phyloP scores from a whole-genome alignment of 2,797 vertebrate species.

The Pampus argenteus region DNA sequence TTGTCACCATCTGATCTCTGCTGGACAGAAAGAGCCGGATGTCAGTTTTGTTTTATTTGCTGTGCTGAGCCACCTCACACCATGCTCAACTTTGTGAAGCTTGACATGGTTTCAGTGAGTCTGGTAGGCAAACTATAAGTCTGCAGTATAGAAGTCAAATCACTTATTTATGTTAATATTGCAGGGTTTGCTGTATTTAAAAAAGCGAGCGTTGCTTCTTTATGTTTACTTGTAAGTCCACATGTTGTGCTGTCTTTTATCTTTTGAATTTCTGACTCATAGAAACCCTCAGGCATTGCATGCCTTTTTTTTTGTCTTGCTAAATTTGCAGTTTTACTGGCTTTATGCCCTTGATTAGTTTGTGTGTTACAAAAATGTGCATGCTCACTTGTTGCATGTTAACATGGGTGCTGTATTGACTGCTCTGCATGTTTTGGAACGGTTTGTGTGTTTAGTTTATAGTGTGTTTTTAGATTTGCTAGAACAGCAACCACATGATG shows the following conservation, averaged over 20 bases:
- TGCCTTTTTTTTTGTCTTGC: conserved; percentile 1
- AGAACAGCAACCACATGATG: too few relatives aligned
- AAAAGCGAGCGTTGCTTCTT: background rate
- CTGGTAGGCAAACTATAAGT: background rate
- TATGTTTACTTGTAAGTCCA: background rate
- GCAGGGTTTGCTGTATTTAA: background rate
- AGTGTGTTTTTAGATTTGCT: too few relatives aligned
- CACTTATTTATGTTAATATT: conserved; percentile 8
- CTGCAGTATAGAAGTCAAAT: background rate
- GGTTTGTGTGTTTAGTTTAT: too few relatives aligned
- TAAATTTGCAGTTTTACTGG: background rate
- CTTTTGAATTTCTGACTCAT: conserved; percentile 13
- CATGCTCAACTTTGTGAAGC: background rate
- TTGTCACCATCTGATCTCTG: conserved; percentile 63
- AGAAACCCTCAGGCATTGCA: too few relatives aligned
- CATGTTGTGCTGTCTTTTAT: background rate
- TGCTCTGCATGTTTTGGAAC: background rate
- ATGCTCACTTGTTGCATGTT: background rate
- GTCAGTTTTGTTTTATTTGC: conserved; percentile 26
- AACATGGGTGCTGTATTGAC: background rate
- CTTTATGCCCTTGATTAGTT: background rate
- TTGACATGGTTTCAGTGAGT: background rate
- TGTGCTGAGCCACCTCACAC: background rate
- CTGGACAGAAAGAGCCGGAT: conserved; percentile 38
- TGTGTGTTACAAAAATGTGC: background rate